Percentiles rank a stretch among this genome's conserved stretches.
phyloP scores from a whole-genome alignment of 2,797 vertebrate species.

The Eupleurogrammus muticus region DNA sequence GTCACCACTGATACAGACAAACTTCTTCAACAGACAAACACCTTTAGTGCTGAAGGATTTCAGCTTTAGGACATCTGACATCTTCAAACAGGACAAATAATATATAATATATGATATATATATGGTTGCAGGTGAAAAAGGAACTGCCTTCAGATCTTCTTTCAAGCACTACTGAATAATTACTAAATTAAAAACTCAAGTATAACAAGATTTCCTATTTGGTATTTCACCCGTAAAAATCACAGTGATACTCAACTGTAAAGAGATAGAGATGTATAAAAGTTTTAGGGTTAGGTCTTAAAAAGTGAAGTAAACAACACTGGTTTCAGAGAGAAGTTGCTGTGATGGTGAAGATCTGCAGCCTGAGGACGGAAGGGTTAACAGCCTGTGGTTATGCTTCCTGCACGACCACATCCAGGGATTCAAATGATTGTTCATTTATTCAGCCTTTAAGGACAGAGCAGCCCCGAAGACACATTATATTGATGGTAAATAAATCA shows the following conservation, averaged over 20 bases:
- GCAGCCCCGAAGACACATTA: constrained; percentile 12
- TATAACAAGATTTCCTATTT: neutral
- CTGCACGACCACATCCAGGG: constrained; percentile 76
- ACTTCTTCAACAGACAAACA: constrained; percentile 11
- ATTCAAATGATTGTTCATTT: constrained; percentile 72
- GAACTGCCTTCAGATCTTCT: neutral
- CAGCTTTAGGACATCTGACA: constrained; percentile 1
- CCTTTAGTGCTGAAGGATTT: constrained; percentile 1
- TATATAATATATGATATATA: too few relatives aligned
- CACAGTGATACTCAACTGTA: neutral
- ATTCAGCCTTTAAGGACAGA: constrained; percentile 16
- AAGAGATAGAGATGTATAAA: too few relatives aligned
- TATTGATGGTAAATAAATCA: neutral
- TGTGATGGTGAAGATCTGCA: constrained; percentile 11
- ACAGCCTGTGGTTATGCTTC: constrained; percentile 65
- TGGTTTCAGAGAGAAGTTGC: neutral
- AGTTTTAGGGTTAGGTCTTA: neutral
- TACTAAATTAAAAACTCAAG: neutral
- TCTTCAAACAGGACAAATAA: neutral
- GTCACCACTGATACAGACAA: neutral
- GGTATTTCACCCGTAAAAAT: neutral
- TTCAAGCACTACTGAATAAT: neutral
- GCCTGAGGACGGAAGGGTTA: constrained; percentile 25
- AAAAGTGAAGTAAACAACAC: constrained; percentile 3
- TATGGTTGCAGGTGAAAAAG: neutral